phyloP scores from a whole-genome alignment of 2,797 vertebrate genomes.

The Falco rusticolus region DNA sequence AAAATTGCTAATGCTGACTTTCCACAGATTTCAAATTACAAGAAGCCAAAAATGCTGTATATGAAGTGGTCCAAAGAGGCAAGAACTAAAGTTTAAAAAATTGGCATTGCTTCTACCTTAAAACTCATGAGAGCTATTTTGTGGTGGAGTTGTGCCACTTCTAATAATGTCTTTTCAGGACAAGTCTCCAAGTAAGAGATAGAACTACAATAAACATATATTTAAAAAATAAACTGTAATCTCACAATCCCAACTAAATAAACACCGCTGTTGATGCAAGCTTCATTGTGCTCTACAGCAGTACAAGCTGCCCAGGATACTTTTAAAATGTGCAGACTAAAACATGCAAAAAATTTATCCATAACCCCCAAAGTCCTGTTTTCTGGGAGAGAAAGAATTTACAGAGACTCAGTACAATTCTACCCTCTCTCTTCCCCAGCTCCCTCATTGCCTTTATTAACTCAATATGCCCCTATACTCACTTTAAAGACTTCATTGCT shows the following conservation, averaged over 20 bases:
- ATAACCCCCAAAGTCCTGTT: conserved; percentile 20
- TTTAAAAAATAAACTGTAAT: conserved; percentile 29
- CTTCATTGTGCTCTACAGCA: not conserved
- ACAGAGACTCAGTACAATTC: not conserved
- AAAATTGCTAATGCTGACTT: not conserved
- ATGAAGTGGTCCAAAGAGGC: not conserved
- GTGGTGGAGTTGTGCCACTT: not conserved
- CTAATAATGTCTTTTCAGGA: not conserved
- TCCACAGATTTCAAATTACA: not conserved
- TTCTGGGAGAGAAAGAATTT: conserved; percentile 45
- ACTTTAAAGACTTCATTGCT: conserved; percentile 29
- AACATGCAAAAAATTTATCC: conserved; percentile 36
- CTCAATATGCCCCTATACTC: conserved; percentile 12
- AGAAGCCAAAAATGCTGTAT: not conserved
- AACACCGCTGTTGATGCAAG: not conserved
- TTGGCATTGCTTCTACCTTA: not conserved
- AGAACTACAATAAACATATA: not conserved
- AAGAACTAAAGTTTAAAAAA: not conserved
- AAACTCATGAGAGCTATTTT: conserved; percentile 17
- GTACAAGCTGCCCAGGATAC: not conserved
- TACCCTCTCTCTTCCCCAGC: not conserved
- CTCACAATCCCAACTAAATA: conserved; percentile 28
- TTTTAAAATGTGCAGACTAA: conserved; percentile 31
- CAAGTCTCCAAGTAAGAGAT: not conserved
- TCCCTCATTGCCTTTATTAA: conserved; percentile 52